Evolutionary conservation across 2,888 invertebrate genomes (phyloP), one percentile per base, ranked within the genome.

Genomic region (Oxyteleia sp.): DNA sequence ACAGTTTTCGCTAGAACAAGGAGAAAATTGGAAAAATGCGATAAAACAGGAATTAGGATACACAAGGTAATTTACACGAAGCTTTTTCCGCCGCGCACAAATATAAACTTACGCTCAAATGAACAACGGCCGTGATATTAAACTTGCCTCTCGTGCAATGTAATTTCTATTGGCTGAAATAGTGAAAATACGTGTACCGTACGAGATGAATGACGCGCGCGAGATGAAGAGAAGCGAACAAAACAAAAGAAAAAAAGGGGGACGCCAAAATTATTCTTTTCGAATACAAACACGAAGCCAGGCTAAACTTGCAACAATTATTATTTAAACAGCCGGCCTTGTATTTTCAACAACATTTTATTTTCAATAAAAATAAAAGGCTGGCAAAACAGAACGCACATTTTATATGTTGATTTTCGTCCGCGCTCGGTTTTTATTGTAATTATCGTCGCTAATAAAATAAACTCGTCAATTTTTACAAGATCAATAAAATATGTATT

Each of bases 111-210:
- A 41, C 49, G 47, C 64, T 55, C 32, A 55, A 55, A 32, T 49
- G 64, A 47, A 57, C 75, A 74, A 53, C 43, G 26, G 55, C 23
- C 55, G 55, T 47, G 74, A 47, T 74, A 72, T 72, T 72, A 72
- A 72, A 61, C 49, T 26, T 49, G 49, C 61, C 32, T 49, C 4
- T 13, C 43, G 11, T 13, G 53, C 61, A 51, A 63, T 61, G 72
- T 63, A 72, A 72, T 72, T 61, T 61, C 72, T 72, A 61, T 61
- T 61, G 61, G 61, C 51, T 51, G 72, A 49, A 75, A 75, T 41
- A 55, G 57, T 38, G 49, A 57, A 75, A 75, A 66, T 66, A 75
- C 61, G 43, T 53, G 57, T 49, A 41, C 57, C 45, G 41, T 1
- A 18, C 20, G 68, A 55, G 55, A 72, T 32, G 47, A 72, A 59